Evolutionary conservation across 2,797 vertebrate genomes (phyloP).

Genomic region (Muscicapa comitata): DNA sequence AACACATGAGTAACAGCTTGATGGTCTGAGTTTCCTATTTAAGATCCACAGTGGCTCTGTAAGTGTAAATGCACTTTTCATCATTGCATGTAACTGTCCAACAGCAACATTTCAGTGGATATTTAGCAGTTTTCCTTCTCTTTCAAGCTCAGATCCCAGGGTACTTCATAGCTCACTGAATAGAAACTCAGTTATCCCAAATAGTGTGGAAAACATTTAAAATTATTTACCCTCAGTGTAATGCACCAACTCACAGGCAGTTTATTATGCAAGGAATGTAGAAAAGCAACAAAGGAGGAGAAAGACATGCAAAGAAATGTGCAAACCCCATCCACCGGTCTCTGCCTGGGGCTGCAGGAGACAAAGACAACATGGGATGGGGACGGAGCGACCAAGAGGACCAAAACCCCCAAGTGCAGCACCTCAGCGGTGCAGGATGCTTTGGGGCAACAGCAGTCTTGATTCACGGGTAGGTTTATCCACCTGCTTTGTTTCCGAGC

Average conservation of each 20-base stretch:
- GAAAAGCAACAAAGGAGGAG: not conserved
- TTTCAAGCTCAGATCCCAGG: not conserved
- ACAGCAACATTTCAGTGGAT: not conserved
- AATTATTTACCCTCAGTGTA: not conserved
- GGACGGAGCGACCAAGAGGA: not conserved
- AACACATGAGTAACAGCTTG: not conserved
- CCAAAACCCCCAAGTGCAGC: not conserved
- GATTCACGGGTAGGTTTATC: not conserved
- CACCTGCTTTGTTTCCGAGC: not conserved
- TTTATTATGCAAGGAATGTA: not conserved
- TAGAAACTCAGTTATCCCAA: not conserved
- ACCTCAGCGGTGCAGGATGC: not conserved
- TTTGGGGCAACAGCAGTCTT: not conserved
- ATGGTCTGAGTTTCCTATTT: not conserved
- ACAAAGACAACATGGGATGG: not conserved
- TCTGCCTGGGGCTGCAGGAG: not conserved
- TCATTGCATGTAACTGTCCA: not conserved
- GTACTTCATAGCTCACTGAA: not conserved
- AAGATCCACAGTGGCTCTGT: accelerated
- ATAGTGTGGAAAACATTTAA: not conserved
- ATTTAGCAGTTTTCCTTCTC: not conserved
- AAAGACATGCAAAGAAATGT: not conserved
- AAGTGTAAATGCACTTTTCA: not conserved
- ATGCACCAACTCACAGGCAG: not conserved
- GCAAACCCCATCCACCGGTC: not conserved